Evolutionary conservation across 2,113 vertebrate genomes (phyloP), one percentile per base, ranked within the genome.

Genomic region (Gallinago media): DNA sequence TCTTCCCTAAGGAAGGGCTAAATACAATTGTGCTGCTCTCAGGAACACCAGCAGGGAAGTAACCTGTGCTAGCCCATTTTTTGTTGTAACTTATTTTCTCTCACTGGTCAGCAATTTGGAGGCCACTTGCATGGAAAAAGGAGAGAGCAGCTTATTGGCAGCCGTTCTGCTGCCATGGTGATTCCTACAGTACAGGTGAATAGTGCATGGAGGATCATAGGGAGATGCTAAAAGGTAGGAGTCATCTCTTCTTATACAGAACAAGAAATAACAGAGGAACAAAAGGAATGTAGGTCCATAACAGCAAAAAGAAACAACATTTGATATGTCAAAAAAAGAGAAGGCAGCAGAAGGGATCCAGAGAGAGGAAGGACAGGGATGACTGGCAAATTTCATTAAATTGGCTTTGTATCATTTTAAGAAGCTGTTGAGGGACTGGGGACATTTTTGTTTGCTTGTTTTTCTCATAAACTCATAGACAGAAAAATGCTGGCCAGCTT

Each of bases 61-160:
- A 88, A 88, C 55, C 47, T 78, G 14, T 89, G 73, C 52, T 79
- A 92, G 65, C 26, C 72, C 18, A 61, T 86, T 94, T 84, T 90
- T 73, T 84, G 44, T 74, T 94, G 61, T 72, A 94, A 86, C 75
- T 86, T 95, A 78, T 92, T 96, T 96, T 92, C 88, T 68, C 88
- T 86, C 85, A 46, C 92, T 86, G 90, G 82, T 93, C 92, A 92
- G 75, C 88, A 94, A 93, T 94, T 95, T 94, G 79, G 79, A 96
- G 76, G 49, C 68, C 56, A 89, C 85, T 93, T 88, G 76, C 47
- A 65, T 36, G 61, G 79, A 90, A 86, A 95, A 88, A 86, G 38
- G 44, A 92, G 23, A 72, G 27, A 84, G 47, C 23, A 72, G 76
- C 40, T 83, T 85, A 71, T 66, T 92, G 78, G 85, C 88, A 95